A percentile compares a stretch with the other conserved stretches of the same genome.
Evolutionary conservation across 2,113 vertebrate genomes (phyloP).

Genomic region (Hystrix brachyura): DNA sequence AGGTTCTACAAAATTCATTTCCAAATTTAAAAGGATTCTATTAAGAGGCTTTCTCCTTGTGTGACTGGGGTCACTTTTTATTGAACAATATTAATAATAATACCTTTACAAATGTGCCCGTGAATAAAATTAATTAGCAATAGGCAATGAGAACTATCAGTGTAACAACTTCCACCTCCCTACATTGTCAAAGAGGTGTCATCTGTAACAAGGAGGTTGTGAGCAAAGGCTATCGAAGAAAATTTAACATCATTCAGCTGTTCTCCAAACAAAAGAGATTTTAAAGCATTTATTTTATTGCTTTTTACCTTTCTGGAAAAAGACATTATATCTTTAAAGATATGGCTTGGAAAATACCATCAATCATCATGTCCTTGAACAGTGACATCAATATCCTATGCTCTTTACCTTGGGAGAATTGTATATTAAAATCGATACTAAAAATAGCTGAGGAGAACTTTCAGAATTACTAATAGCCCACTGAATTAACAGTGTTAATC

Average conservation of each 20-base stretch:
- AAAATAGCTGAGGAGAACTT: not conserved
- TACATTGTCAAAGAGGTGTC: not conserved
- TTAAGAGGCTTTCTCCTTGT: not conserved
- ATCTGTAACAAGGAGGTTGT: not conserved
- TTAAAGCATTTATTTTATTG: not conserved
- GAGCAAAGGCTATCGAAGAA: not conserved
- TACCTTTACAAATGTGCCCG: not conserved
- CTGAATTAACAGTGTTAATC: not conserved
- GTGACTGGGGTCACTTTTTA: not conserved
- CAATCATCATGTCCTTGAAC: not conserved
- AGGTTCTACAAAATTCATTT: slow-evolving; percentile 20
- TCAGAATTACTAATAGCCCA: not conserved
- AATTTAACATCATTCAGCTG: not conserved
- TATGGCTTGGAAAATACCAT: not conserved
- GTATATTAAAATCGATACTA: not conserved
- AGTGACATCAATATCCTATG: not conserved
- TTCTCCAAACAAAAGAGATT: not conserved
- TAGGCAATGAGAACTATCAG: not conserved
- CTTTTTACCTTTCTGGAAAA: not conserved
- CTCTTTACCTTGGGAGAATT: not conserved
- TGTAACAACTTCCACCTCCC: not conserved
- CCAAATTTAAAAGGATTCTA: slow-evolving; percentile 9
- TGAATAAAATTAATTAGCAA: slow-evolving; percentile 37
- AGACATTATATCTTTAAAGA: not conserved
- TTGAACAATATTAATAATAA: slow-evolving; percentile 13